Evolutionary conservation across 2,797 vertebrate species (phyloP), one percentile per base, ranked within the genome.

Genomic region (Perodicticus potto): DNA sequence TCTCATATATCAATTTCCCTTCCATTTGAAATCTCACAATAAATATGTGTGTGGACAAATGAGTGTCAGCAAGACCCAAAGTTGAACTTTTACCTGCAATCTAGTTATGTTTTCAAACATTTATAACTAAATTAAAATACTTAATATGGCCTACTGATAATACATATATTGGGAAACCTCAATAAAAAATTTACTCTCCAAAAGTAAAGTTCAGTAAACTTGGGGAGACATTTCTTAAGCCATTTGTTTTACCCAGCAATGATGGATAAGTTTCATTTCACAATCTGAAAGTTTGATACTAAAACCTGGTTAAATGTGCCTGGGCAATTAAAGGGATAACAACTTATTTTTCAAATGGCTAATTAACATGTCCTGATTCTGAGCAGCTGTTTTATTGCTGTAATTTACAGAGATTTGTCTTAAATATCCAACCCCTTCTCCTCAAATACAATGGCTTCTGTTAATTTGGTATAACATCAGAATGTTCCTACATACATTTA

Each of bases 241-340:
- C 57, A 92, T 40, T 40, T 78, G 43, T 91, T 93, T 87, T 74
- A 90, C 19, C 43, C 40, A 94, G 43, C 49, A 78, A 57, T 81
- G 61, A 43, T 69, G 91, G 19, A 27, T 49, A 82, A 82, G 32
- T 88, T 82, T 90, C 88, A 91, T 89, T 97, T 93, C 25, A 70
- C 49, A 74, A 87, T 93, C 96, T 97, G 97, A 84, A 67, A 73
- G 69, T 67, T 86, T 72, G 57, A 94, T 86, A 93, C 95, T 84
- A 93, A 90, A 97, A 80, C 29, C 82, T 86, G 87, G 40, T 23
- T 97, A 96, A 97, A 97, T 5, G 57, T 73, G 93, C 37, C 96
- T 97, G 86, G 57, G 92, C 97, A 97, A 98, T 96, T 57, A 73
- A 95, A 95, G 85, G 91, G 93, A 95, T 65, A 91, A 86, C 65